phyloP scores from a whole-genome alignment of 2,888 invertebrate genomes.

The Nemapogon koenigi region DNA sequence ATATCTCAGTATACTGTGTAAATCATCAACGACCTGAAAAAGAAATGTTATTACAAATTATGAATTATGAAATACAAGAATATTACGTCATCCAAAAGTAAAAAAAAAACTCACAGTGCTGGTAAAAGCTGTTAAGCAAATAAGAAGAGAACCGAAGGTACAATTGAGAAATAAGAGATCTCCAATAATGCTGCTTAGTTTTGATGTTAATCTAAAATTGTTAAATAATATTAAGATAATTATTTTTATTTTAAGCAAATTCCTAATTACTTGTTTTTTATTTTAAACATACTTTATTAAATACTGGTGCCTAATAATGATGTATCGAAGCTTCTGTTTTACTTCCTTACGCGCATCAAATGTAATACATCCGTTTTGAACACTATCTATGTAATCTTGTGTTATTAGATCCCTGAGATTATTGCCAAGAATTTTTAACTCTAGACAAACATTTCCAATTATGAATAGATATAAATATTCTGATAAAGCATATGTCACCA shows the following conservation, averaged over 20 bases:
- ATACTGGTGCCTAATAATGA: slow-evolving; percentile 28
- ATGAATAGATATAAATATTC: slow-evolving; percentile 35
- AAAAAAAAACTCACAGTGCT: slow-evolving; percentile 29
- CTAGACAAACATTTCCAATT: slow-evolving; percentile 33
- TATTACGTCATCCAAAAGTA: not conserved
- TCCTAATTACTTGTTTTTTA: not conserved
- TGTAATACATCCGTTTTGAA: slow-evolving; percentile 18
- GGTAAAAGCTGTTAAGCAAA: slow-evolving; percentile 47
- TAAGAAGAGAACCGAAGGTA: slow-evolving; percentile 39
- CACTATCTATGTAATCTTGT: slow-evolving; percentile 24
- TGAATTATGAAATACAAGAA: not conserved
- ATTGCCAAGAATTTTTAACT: slow-evolving; percentile 34
- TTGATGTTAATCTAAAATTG: slow-evolving; percentile 33
- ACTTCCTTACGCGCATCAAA: slow-evolving; percentile 23
- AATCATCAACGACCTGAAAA: slow-evolving; percentile 38
- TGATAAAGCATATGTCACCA: slow-evolving; percentile 29
- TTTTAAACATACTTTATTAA: not conserved
- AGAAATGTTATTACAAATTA: slow-evolving; percentile 4
- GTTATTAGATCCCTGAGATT: slow-evolving; percentile 29
- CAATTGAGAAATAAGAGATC: slow-evolving; percentile 40
- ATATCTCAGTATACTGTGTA: slow-evolving; percentile 38
- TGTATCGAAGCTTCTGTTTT: slow-evolving; percentile 27
- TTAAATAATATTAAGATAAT: slow-evolving; percentile 7
- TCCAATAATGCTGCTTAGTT: slow-evolving; percentile 34
- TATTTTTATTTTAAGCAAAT: not conserved